Evolutionary conservation across 35 echinoderm and acorn worm genomes (phyloP).

Genomic region (Stichopus chloronotus): DNA sequence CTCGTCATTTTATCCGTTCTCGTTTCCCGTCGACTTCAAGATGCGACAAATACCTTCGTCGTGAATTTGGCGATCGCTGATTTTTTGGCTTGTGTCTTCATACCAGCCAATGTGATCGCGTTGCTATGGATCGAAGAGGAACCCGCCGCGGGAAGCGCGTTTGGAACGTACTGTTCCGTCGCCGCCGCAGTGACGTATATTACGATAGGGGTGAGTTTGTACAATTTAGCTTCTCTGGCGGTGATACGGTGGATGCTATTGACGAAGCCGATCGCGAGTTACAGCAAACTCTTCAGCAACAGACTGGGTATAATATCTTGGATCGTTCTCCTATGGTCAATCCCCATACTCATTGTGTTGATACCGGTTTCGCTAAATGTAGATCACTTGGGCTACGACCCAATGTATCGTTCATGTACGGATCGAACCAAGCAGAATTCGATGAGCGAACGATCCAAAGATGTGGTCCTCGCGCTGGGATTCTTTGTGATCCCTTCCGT

Average conservation of each 20-base stretch:
- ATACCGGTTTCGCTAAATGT: slow-evolving; percentile 59
- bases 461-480: slow-evolving; percentile 59
- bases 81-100: slow-evolving; percentile 66
- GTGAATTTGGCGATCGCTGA: slow-evolving; percentile 93
- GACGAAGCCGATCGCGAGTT: slow-evolving; percentile 59
- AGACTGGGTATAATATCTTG: slow-evolving; percentile 48
- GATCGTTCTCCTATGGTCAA: slow-evolving; percentile 67
- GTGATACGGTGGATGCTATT: slow-evolving; percentile 72
- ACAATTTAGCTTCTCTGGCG: slow-evolving; percentile 77
- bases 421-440: slow-evolving; percentile 1
- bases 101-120: slow-evolving; percentile 56
- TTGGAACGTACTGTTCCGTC: slow-evolving; percentile 35
- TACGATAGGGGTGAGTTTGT: slow-evolving; percentile 70
- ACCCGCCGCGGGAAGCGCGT: slow-evolving; percentile 53
- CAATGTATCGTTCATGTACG: slow-evolving; percentile 68
- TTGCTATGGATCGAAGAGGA: slow-evolving; percentile 42
- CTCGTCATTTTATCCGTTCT: slow-evolving; percentile 82
- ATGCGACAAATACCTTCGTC: slow-evolving; percentile 82
- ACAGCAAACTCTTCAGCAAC: slow-evolving; percentile 57
- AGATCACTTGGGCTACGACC: slow-evolving; percentile 76
- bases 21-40: slow-evolving; percentile 78
- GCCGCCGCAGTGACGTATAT: slow-evolving; percentile 71
- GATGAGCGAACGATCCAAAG: slow-evolving; percentile 34
- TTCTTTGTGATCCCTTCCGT: slow-evolving; percentile 64
- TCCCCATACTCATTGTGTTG: slow-evolving; percentile 62